phyloP scores from a whole-genome alignment of 2,113 vertebrate species.

The Ophthalmolycus amberensis region DNA sequence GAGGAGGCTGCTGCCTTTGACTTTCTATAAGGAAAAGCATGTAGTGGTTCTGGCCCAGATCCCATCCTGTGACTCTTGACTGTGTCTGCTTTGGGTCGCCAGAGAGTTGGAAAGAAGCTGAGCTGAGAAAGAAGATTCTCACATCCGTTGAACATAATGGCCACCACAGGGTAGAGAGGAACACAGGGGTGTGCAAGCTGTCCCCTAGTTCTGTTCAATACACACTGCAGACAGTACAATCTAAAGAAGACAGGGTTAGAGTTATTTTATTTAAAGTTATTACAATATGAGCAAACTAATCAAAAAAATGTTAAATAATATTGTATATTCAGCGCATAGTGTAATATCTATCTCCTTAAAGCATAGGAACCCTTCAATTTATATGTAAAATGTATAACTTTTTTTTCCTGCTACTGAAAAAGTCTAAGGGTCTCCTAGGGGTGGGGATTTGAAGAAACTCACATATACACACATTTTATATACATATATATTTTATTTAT shows the following conservation, averaged over 20 bases:
- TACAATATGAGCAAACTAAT: too few relatives aligned
- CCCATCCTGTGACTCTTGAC: slow-evolving; percentile 1
- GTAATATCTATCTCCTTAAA: too few relatives aligned
- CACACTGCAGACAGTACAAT: background rate
- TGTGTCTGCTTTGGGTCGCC: slow-evolving; percentile 16
- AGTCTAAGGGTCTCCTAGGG: too few relatives aligned
- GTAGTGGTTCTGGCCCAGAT: slow-evolving; percentile 6
- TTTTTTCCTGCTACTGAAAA: too few relatives aligned
- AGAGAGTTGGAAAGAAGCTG: slow-evolving; percentile 44
- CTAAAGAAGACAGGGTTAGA: background rate
- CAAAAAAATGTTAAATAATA: too few relatives aligned
- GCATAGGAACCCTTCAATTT: too few relatives aligned
- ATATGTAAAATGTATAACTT: too few relatives aligned
- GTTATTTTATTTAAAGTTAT: background rate
- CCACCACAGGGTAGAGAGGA: slow-evolving; percentile 35
- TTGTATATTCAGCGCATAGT: too few relatives aligned
- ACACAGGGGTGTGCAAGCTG: slow-evolving; percentile 56
- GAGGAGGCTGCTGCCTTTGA: background rate
- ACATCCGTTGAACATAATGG: slow-evolving; percentile 60
- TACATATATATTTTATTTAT: too few relatives aligned
- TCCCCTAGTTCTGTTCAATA: slow-evolving; percentile 18
- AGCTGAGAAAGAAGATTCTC: slow-evolving; percentile 33
- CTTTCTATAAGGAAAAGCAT: background rate
- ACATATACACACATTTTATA: too few relatives aligned
- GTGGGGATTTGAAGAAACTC: too few relatives aligned